Percentiles rank a stretch among this genome's conserved stretches.
phyloP scores from a whole-genome alignment of 2,888 invertebrate species.

The Alloscopus bannaensis region DNA sequence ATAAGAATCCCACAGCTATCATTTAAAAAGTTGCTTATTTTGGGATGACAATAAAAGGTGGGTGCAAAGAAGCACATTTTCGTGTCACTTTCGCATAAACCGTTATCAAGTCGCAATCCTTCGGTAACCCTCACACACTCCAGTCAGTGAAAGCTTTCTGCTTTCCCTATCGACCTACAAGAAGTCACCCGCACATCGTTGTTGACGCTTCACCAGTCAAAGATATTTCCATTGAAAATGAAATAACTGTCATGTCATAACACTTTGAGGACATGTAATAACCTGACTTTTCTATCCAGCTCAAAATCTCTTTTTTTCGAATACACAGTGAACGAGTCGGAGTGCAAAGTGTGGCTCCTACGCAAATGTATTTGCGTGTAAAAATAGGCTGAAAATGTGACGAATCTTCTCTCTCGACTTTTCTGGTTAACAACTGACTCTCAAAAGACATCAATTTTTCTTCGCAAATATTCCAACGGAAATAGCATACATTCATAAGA shows the following conservation, averaged over 20 bases:
- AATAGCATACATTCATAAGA: no score
- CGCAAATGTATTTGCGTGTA: background rate
- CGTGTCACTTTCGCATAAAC: constrained; percentile 35
- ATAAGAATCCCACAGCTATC: constrained; percentile 20
- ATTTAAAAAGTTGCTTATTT: constrained; percentile 25
- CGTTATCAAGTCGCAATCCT: constrained; percentile 35
- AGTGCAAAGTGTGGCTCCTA: background rate
- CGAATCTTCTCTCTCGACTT: no score
- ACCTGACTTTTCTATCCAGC: constrained; percentile 36
- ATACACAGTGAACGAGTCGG: background rate
- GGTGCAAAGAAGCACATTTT: constrained; percentile 20
- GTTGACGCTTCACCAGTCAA: constrained; percentile 45
- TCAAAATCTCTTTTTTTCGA: background rate
- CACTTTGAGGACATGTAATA: constrained; percentile 37
- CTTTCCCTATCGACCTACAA: background rate
- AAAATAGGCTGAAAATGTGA: constrained; percentile 2
- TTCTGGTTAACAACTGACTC: no score
- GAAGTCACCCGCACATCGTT: constrained; percentile 14
- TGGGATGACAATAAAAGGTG: background rate
- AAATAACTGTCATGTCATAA: constrained; percentile 60
- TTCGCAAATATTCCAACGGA: no score
- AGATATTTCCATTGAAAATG: constrained; percentile 45
- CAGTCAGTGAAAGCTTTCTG: constrained; percentile 5
- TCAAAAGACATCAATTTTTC: no score
- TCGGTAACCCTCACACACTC: background rate